A percentile compares a stretch with the other conserved stretches of the same genome.
phyloP scores from a whole-genome alignment of 2,888 invertebrate genomes.

The Caenorhabditis parvicauda region DNA sequence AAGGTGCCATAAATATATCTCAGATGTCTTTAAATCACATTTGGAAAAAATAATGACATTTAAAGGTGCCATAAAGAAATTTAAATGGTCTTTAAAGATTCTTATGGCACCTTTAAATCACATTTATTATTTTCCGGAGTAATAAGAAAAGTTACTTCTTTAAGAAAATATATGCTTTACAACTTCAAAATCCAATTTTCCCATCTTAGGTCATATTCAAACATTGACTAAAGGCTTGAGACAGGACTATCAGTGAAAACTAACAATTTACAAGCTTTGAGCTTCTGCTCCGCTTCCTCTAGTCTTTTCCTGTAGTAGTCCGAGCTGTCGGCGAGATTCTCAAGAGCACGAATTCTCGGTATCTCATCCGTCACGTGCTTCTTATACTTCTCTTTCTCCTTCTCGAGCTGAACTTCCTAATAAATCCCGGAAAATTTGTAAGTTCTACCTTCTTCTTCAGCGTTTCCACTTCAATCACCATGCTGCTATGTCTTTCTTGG shows the following conservation, averaged over 20 bases:
- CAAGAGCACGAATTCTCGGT: slow-evolving; percentile 8
- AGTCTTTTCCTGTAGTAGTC: slow-evolving; percentile 5
- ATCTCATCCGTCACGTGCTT: slow-evolving; percentile 11
- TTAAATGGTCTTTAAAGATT: too few species aligned
- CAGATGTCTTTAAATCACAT: too few species aligned
- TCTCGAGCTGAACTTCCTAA: neutral
- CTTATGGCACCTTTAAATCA: too few species aligned
- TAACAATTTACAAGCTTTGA: slow-evolving; percentile 23
- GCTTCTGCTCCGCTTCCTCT: neutral
- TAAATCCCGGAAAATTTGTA: neutral
- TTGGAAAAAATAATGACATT: too few species aligned
- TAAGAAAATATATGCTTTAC: too few species aligned
- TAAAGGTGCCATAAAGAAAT: too few species aligned
- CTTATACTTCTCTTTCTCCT: slow-evolving; percentile 14
- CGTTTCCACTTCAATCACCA: slow-evolving; percentile 1
- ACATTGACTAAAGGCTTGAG: too few species aligned
- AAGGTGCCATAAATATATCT: too few species aligned
- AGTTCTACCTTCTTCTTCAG: slow-evolving; percentile 16
- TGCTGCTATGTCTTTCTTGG: neutral
- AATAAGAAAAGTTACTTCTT: too few species aligned
- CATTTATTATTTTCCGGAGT: too few species aligned
- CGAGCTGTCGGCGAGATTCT: slow-evolving; percentile 5
- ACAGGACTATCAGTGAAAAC: slow-evolving; percentile 1
- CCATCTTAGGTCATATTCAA: too few species aligned
- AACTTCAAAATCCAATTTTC: too few species aligned